Conservation (phyloP, 1,140 invertebrate species). For the Rhysida immarginata region DNA sequence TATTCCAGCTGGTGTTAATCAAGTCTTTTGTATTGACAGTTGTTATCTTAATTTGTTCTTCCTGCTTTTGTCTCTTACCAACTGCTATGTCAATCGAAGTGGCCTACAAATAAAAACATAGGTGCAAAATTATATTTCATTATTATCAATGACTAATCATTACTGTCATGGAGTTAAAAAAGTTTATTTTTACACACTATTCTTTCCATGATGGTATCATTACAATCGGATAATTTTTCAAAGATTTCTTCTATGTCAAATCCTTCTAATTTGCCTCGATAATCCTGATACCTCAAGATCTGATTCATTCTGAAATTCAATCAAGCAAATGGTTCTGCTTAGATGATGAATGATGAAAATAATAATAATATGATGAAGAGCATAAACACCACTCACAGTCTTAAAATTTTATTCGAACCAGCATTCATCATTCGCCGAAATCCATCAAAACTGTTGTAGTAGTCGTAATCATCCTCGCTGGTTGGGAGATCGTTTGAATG, state of each 20-base stretch:
- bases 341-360: no score
- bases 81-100: slow-evolving; percentile 35
- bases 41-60: no score
- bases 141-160: no score
- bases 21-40: no score
- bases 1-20: no score
- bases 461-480: slow-evolving; percentile 45
- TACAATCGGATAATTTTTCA: slow-evolving; percentile 54
- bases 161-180: slow-evolving; percentile 6
- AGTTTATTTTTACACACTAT: slow-evolving; percentile 38
- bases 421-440: slow-evolving; percentile 44
- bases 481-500: slow-evolving; percentile 48
- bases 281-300: slow-evolving; percentile 40
- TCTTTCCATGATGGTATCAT: slow-evolving; percentile 64
- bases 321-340: not conserved
- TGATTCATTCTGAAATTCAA: slow-evolving; percentile 27
- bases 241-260: slow-evolving; percentile 45
- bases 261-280: slow-evolving; percentile 40
- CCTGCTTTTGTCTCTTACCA: slow-evolving; percentile 40
- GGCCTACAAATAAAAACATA: no score
- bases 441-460: slow-evolving; percentile 49
- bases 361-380: not conserved
- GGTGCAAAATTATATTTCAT: no score
- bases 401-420: slow-evolving; percentile 38
- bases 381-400: slow-evolving; percentile 26